Base-by-base conservation (phyloP, 2,797 vertebrate species). In the Argyrosomus regius region DNA sequence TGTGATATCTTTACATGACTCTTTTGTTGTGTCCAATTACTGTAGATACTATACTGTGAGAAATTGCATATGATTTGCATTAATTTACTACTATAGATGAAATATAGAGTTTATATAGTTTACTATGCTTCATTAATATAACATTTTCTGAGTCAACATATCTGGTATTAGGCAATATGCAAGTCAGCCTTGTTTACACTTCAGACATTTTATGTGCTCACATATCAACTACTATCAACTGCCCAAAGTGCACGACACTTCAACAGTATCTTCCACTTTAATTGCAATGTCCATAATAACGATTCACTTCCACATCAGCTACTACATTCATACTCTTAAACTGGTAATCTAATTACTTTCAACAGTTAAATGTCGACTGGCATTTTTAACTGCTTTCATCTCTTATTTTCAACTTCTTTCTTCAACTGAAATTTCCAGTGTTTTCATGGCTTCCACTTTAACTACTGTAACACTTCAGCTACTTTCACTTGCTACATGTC, bases 61-160 rank as follows among this genome's bases (percentile, higher is more conserved):
- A 60, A 53, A 24, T 4, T 12, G 35, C 46, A 6, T 18, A 31
- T 12, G 46, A 60, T 74, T 69, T 87, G 3, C 20, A 56, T 72
- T 14, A 4, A 70, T 60, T 70, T 48, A 3, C 22, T 3, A 14
- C 12, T 20, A 1, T 11, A 22, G 10, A 39, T 22, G 18, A 35
- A 22, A 45, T 17, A 2, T 1, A 31, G 12, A 28, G 31, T 31
- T 31, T 31, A 31, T 31, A 31, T 31, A 53, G 20, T 16, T 22
- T 11, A 43, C 18, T 16, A 50, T 39, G 57, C 16, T 60, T 13
- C 24, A 20, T 58, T 41, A 26, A 20, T 48, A 35, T 8, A 35
- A 1, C 4, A 26, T 48, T 28, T 41, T 61, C 7, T 46, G 4
- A 63, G 9, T n/a, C 6, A 31, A 31, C 31, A 18, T 20, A 17